Base-by-base conservation (phyloP, 2,888 invertebrate species). In the Conistra vaccinii region DNA sequence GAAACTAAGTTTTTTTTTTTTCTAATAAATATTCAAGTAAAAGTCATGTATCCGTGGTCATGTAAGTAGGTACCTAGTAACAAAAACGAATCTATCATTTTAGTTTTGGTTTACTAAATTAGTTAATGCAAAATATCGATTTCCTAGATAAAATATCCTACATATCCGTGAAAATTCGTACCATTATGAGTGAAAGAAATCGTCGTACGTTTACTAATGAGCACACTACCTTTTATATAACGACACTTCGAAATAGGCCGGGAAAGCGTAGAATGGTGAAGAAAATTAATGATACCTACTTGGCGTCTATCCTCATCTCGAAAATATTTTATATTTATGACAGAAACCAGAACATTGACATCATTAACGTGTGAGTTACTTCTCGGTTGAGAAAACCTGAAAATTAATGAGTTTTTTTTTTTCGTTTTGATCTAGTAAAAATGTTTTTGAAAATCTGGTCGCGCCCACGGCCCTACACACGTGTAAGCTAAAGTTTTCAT, bases 281-380 rank as follows among this genome's bases (percentile, higher is more conserved):
- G 26, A 73, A 69, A 78, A 72, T 72, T 83, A 71, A 83, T 77
- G 53, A 83, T 61, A 68, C 45, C 23, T n/a, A 65, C 68, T 58
- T 48, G 32, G 4, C 12, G 9, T 35, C 23, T 39, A 42, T 58
- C 35, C 39, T 39, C 55, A 57, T 42, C 32, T 66, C 58, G 23
- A 45, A 53, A 53, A 39, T 70, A 60, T 78, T 55, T 78, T 32
- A 66, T 48, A 60, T 55, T 65, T 63, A 63, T 57, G 10, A 23
- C 55, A 39, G 51, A 60, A 72, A 60, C 45, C 23, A 58, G 12
- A 69, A 69, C 20, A 17, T 61, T 67, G 23, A 62, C 26, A 48
- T 75, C 23, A 66, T 58, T 66, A 61, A 42, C 55, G 57, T 42
- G 9, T 32, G 14, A 20, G n/a, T 51, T 60, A 23, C 10, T 23